Conservation (phyloP, 2,113 vertebrate species). For the Bubo scandiacus region DNA sequence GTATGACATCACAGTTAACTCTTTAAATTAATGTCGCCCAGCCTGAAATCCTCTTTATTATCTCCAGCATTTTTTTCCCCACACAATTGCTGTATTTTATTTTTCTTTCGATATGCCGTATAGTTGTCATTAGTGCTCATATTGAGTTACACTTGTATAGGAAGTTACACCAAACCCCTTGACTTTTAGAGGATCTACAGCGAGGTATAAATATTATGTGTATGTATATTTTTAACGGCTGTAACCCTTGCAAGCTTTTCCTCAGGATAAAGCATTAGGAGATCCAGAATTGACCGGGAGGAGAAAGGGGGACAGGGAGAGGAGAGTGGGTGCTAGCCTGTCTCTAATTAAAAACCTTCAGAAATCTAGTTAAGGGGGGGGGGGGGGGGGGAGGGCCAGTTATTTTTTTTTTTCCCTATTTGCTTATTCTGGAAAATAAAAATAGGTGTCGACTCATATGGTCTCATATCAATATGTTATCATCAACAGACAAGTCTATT, state of each 20-base stretch:
- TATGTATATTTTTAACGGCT: background rate
- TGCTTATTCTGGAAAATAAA: slow-evolving; percentile 68
- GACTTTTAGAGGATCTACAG: background rate
- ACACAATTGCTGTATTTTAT: background rate
- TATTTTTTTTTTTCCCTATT: slow-evolving; percentile 27
- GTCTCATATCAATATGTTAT: slow-evolving; percentile 77
- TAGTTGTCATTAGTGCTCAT: background rate
- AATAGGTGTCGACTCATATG: slow-evolving; percentile 69
- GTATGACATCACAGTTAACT: background rate
- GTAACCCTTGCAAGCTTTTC: background rate
- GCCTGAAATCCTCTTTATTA: background rate
- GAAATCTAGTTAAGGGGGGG: background rate
- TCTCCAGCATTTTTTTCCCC: background rate
- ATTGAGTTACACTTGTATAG: background rate
- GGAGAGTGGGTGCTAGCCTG: background rate
- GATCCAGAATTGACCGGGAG: background rate
- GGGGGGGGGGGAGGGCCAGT: background rate
- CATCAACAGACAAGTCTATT: slow-evolving; percentile 80
- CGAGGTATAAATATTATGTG: background rate
- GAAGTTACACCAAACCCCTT: background rate
- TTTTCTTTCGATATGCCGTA: background rate
- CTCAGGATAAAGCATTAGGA: background rate
- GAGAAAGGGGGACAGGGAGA: background rate
- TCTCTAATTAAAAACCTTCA: background rate
- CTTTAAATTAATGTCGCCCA: background rate